Conservation (phyloP, 2,888 invertebrate genomes). For the Yponomeuta cagnagella region DNA sequence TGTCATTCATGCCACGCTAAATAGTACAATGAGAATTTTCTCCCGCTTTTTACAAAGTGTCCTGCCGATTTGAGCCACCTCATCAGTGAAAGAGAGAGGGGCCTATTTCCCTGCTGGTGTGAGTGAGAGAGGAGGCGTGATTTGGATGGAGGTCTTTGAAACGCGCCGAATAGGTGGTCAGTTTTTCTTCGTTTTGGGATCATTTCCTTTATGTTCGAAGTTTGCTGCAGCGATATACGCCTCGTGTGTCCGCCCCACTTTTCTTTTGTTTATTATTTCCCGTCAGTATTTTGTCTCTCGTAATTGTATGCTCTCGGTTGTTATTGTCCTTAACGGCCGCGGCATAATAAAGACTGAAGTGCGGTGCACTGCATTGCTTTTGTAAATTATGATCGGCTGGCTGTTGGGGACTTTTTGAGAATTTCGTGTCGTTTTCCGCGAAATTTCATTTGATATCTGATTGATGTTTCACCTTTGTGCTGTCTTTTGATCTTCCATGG, state of each 20-base stretch:
- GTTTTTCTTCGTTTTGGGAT: constrained; percentile 18
- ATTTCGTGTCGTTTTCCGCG: background rate
- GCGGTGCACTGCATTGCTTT: background rate
- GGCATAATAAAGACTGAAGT: constrained; percentile 12
- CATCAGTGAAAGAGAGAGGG: background rate
- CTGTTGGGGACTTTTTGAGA: background rate
- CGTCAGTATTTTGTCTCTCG: constrained; percentile 16
- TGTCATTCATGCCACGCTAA: constrained; percentile 64
- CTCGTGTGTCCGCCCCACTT: constrained; percentile 53
- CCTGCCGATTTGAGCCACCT: constrained; percentile 8
- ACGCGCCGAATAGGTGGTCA: constrained; percentile 8
- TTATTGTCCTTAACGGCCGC: constrained; percentile 16
- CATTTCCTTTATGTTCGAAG: constrained; percentile 20
- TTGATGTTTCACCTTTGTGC: background rate
- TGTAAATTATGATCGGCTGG: background rate
- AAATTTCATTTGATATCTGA: background rate
- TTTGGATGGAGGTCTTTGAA: constrained; percentile 6
- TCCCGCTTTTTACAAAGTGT: constrained; percentile 20
- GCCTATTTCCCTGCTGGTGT: background rate
- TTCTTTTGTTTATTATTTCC: constrained; percentile 20
- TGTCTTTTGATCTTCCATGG: background rate
- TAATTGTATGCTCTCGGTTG: constrained; percentile 19
- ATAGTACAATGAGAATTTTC: constrained; percentile 48
- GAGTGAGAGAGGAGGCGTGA: background rate
- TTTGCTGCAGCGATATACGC: constrained; percentile 20